Evolutionary conservation across 2,113 vertebrate genomes (phyloP).

Genomic region (Callorhinus ursinus): DNA sequence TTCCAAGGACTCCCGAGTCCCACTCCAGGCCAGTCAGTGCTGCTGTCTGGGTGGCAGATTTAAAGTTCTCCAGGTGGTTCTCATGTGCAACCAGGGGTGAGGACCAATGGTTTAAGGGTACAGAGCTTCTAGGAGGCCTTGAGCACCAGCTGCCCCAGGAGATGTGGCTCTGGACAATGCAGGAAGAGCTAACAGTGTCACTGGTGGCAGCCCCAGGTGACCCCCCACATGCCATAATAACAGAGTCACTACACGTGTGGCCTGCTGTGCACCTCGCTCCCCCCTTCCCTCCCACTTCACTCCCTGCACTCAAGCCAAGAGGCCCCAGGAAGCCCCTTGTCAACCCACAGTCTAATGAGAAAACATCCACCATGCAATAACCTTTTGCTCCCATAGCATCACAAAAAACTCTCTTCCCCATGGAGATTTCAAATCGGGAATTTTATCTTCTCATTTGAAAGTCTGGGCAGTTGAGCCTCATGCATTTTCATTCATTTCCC

Average conservation of each 20-base stretch:
- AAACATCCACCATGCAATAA: neutral
- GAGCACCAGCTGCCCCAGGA: neutral
- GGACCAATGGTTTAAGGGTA: neutral
- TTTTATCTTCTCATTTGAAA: constrained; percentile 57
- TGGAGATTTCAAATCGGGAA: constrained; percentile 3
- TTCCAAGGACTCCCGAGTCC: neutral
- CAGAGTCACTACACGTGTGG: neutral
- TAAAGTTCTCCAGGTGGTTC: neutral
- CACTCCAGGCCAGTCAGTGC: neutral
- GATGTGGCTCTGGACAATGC: neutral
- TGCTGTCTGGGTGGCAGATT: neutral
- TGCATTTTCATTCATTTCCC: constrained; percentile 45
- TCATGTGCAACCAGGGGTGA: neutral
- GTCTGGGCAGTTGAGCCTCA: neutral
- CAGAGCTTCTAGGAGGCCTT: neutral
- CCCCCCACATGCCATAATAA: neutral
- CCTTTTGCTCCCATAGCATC: constrained; percentile 40
- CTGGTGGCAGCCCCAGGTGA: neutral
- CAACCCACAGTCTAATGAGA: neutral
- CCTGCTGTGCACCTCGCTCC: fast-evolving
- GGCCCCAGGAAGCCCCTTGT: neutral
- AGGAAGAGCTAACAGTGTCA: neutral
- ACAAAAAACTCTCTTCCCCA: constrained; percentile 22
- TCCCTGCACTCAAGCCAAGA: neutral
- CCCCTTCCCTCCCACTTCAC: fast-evolving